Base-by-base conservation (phyloP, 2,113 vertebrate species). In the Nyctereutes procyonoides region DNA sequence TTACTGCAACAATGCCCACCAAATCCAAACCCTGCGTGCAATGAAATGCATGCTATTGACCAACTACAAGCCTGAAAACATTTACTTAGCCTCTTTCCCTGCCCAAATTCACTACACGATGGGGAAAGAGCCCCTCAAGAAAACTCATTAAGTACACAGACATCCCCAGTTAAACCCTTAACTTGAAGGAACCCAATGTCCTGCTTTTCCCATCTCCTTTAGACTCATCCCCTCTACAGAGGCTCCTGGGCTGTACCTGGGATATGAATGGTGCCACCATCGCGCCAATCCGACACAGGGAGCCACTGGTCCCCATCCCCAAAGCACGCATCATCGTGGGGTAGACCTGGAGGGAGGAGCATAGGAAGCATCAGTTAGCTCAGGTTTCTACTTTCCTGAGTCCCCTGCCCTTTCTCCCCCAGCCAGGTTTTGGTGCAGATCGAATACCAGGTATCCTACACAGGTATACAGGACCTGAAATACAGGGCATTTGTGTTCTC, bases 211-310 rank as follows among this genome's bases (percentile, higher is more conserved):
- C 26, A 8, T 67, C n/a, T 14, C 60, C 17, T 55, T 35, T 9
- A 15, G 30, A 22, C 30, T 24, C 69, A 1, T 1, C 48, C n/a
- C 62, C n/a, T 28, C 38, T 2, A 2, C 26, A 58, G 17, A 74
- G 30, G 38, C 82, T 12, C 16, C 53, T 0, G 0, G 5, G 16
- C 20, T 92, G 94, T 98, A 99, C 99, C 95, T 99, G 99, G 28
- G 99, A 98, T 95, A 99, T 99, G 95, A 99, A 99, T 0, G 99
- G 99, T 0, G 99, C 99, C 4, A 99, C 99, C 99, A 99, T 99
- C 0, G 99, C 99, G 43, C 99, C 99, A 6, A 99, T 99, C 7
- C 99, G 99, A 95, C 99, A 99, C 97, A 99, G 98, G 0, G 99
- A 99, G 6, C 99, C 99, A 4, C 99, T 99, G 97, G 99, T 99